These are phyloP conservation scores for Amitus sp. DNA, from an alignment of 2,888 invertebrate species.

Conservation along the genomic window DNA sequence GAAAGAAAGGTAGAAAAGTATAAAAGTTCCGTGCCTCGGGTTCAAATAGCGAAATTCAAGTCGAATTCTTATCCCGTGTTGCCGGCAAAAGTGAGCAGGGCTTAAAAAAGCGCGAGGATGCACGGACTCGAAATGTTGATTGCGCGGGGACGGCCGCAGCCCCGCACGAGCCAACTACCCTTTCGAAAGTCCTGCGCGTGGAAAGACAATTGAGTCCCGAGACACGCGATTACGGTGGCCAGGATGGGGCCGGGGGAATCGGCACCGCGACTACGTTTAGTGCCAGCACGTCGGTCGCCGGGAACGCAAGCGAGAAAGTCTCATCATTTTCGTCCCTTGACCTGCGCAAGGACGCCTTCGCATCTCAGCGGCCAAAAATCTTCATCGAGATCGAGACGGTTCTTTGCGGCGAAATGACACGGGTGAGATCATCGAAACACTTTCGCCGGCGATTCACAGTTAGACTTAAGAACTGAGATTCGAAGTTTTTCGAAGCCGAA, in stretches of 20 bases:
- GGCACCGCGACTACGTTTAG: slow-evolving; percentile 45
- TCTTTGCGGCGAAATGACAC: too few relatives aligned
- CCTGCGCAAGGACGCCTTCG: too few relatives aligned
- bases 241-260: slow-evolving; percentile 43
- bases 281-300: slow-evolving; percentile 52
- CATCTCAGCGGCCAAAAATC: too few relatives aligned
- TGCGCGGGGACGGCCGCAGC: slow-evolving; percentile 25
- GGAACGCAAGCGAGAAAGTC: slow-evolving; percentile 46
- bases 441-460: too few relatives aligned
- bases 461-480: too few relatives aligned
- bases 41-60: too few relatives aligned
- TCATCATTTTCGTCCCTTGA: too few relatives aligned
- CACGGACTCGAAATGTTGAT: slow-evolving; percentile 12
- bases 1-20: too few relatives aligned
- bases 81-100: background rate
- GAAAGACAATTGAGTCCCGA: slow-evolving; percentile 42
- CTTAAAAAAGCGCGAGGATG: slow-evolving; percentile 2
- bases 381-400: too few relatives aligned
- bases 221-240: slow-evolving; percentile 52
- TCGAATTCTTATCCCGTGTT: background rate
- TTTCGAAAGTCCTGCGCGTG: slow-evolving; percentile 32
- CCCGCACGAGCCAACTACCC: slow-evolving; percentile 21
- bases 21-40: too few relatives aligned
- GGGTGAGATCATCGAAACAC: too few relatives aligned
- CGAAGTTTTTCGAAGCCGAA: too few relatives aligned